phyloP scores from a whole-genome alignment of 2,113 vertebrate genomes.

The Gobius niger region DNA sequence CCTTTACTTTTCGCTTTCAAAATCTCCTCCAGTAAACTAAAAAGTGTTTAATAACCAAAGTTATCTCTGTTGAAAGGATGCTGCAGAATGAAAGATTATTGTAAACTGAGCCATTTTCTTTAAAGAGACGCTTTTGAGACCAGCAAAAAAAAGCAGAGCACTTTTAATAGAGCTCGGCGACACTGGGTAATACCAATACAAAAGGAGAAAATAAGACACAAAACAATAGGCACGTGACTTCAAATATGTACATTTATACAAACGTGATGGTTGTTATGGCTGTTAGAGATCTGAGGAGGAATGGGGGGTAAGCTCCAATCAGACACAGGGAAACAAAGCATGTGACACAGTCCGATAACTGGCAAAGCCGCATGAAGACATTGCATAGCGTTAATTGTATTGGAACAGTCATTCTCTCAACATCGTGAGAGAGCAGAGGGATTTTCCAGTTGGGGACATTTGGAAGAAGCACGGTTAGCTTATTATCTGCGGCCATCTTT shows the following conservation, averaged over 20 bases:
- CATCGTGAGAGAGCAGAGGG: conserved; percentile 1
- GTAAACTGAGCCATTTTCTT: not conserved
- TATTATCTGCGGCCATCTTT: conserved; percentile 14
- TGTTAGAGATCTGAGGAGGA: conserved; percentile 42
- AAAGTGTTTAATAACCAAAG: too few relatives aligned
- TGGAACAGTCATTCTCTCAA: conserved; percentile 9
- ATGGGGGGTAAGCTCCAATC: conserved; percentile 27
- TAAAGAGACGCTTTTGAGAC: conserved; percentile 30
- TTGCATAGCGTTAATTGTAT: conserved; percentile 23
- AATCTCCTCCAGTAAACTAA: too few relatives aligned
- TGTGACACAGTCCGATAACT: conserved; percentile 32
- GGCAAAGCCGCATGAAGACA: not conserved
- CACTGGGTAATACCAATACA: conserved; percentile 47
- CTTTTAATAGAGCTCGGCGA: conserved; percentile 53
- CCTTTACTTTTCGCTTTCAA: too few relatives aligned
- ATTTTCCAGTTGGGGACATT: conserved; percentile 10
- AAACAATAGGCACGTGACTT: conserved; percentile 60
- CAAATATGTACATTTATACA: conserved; percentile 81
- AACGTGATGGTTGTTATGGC: conserved; percentile 59
- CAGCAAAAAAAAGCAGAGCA: conserved; percentile 36
- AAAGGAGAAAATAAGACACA: conserved; percentile 59
- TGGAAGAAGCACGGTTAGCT: conserved; percentile 15
- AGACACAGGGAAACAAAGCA: conserved; percentile 33
- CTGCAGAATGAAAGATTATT: not conserved
- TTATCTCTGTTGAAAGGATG: too few relatives aligned